Base-by-base conservation (phyloP, 2,888 invertebrate species). In the Stenodera caucasica region DNA sequence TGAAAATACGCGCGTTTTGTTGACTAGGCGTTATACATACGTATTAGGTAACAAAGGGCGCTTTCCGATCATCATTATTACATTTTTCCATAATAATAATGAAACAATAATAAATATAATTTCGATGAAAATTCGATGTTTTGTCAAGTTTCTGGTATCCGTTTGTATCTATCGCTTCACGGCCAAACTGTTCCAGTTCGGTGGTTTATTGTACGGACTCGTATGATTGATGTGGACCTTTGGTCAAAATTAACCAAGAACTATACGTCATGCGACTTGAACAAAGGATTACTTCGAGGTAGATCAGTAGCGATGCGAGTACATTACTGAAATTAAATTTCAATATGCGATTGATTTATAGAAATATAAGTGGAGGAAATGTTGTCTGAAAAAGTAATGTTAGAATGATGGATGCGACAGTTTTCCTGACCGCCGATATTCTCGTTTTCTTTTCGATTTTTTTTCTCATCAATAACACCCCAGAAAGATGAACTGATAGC, bases 341-440 rank as follows among this genome's bases (percentile, higher is more conserved):
- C 66, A 60, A 56, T 70, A 68, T 70, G 9, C 15, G 72, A 72
- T 73, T 69, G 73, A 73, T 72, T 73, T 70, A 74, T 73, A 72
- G 70, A 71, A 71, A 72, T 71, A 69, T 70, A 69, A 71, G 69
- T 71, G 68, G 72, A 71, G 71, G 67, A 64, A 69, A 60, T 67
- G 63, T 63, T 64, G 70, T 69, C 68, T 66, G 61, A 69, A 63
- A 66, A 68, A 70, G 66, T 70, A 71, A 70, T 59, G 67, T 67
- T 61, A 52, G 63, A 60, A 72, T 72, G 74, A 74, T 74, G 69
- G 72, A 74, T 74, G 72, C 56, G 69, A 69, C 64, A 53, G 57
- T 67, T 64, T 60, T 49, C 29, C 51, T 61, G 61, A 55, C 66
- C 63, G 64, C 60, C 59, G 67, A 68, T 68, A 70, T 67, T 69